Evolutionary conservation across 1,140 invertebrate genomes (phyloP), one percentile per base, ranked within the genome.

Genomic region (Nomia melanderi): DNA sequence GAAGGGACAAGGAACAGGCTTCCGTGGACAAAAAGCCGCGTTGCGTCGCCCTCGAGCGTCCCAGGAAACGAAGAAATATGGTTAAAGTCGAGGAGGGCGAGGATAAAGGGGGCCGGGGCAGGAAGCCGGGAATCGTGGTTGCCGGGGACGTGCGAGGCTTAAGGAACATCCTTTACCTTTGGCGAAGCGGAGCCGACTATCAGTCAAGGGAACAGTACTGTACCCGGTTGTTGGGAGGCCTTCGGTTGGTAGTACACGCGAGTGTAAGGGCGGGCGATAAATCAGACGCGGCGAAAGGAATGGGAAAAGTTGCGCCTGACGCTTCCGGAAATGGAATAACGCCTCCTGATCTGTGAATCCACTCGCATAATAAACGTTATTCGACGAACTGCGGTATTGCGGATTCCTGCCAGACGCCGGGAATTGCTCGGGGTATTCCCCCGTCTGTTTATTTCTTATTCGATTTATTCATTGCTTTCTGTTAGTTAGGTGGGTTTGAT

Each of bases 41-140:
- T 14, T 12, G n/a, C 31, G 31, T 23, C 41, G 31, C 1, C 12
- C 2, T 20, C 20, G 25, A 53, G 64, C 14, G 41, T 41, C 36
- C 33, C 2, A n/a, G 39, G 56, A n/a, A 73, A 65, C 69, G 76
- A 73, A 73, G 66, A 78, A 57, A 59, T 78, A 66, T 78, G 77
- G 77, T 47, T n/a, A 23, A 27, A 50, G 70, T 47, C n/a, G 47
- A 25, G 36, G 73, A 53, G 12, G 60, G 4, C 2, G 47, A 14
- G 31, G 64, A 17, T 54, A 23, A 17, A 17, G 33, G 63, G 56
- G 41, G 50, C 33, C n/a, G n/a, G 50, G 77, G 53, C 59, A 66
- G 67, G 50, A 76, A 77, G 81, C 63, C 72, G 78, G 79, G 84
- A 84, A 87, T 88, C 83, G 83, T 62, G 83, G 86, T 87, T 88